Evolutionary conservation across 2,888 invertebrate species (phyloP), one percentile per base, ranked within the genome.

Genomic region (Oscheius sp.): DNA sequence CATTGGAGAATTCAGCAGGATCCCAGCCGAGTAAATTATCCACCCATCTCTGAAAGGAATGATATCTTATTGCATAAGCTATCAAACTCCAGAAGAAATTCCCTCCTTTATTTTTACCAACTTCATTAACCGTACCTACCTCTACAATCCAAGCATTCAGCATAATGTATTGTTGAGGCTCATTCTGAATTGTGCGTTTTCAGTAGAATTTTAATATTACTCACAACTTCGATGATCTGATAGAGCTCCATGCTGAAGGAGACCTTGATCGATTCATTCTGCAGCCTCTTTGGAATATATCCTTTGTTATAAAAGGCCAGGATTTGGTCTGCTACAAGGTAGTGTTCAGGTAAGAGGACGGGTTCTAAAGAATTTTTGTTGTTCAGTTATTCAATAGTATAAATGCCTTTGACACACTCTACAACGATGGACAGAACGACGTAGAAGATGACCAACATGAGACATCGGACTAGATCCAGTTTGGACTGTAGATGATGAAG

Each of bases 121-220:
- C n/a, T n/a, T n/a, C n/a, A n/a, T n/a, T n/a, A n/a, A n/a, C n/a
- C n/a, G n/a, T n/a, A n/a, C n/a, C n/a, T n/a, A 82, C 82, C 80
- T 83, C 83, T 24, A 84, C 81, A 24, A 85, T 80, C 84, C 84
- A 84, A 1, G 85, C 82, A 67, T 84, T 84, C 26, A 84, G 65
- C 68, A 85, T 75, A 32, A 84, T 64, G 71, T 76, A 84, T 67
- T 84, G 84, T 62, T 84, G 82, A 0, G 85, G 84, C 61, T 84
- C 84, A 68, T 84, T 83, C 84, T 84, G 54, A 70, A 80, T 41
- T 3, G 5, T 17, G 41, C 5, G 14, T 14, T 41, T 12, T 9
- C 36, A 8, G 14, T 36, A 8, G 8, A 36, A 36, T 41, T 6
- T 41, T 41, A 17, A 17, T 12, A 12, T 22, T 8, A 56, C 36